Conservation (phyloP, 2,888 invertebrate genomes). For the Archaeoteleia sp. region DNA sequence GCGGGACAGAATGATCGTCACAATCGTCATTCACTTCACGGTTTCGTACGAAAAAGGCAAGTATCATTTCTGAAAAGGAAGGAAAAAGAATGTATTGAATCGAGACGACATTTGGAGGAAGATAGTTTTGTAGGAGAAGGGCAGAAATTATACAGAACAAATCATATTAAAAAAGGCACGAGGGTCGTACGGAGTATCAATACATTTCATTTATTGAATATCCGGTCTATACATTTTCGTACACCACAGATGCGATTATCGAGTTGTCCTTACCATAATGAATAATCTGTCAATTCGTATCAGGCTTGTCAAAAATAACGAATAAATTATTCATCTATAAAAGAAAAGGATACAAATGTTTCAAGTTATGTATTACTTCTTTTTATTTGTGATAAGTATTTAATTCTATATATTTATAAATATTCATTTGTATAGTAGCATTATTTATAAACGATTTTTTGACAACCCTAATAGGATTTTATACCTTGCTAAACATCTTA, state of each 20-base stretch:
- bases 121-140: background rate
- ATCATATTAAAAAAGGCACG: conserved; percentile 32
- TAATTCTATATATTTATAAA: too few relatives aligned
- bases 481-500: conserved; percentile 47
- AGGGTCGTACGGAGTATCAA: conserved; percentile 49
- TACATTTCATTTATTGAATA: conserved; percentile 55
- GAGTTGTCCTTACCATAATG: conserved; percentile 54
- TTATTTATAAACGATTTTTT: too few relatives aligned
- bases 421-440: too few relatives aligned
- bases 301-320: conserved; percentile 52
- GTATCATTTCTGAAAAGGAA: conserved; percentile 10
- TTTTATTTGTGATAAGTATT: too few relatives aligned
- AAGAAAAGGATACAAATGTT: conserved; percentile 34
- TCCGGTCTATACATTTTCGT: conserved; percentile 58
- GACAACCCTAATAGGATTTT: conserved; percentile 48
- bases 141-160: conserved; percentile 24
- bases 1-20: conserved; percentile 31
- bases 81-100: conserved; percentile 6
- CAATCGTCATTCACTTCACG: conserved; percentile 16
- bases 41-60: conserved; percentile 5
- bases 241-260: conserved; percentile 54
- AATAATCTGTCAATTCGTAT: conserved; percentile 53
- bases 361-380: too few relatives aligned
- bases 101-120: background rate
- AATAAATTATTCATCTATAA: conserved; percentile 42